Conservation (phyloP, 2,797 vertebrate genomes). For the Enteromius thamalakanensis region DNA sequence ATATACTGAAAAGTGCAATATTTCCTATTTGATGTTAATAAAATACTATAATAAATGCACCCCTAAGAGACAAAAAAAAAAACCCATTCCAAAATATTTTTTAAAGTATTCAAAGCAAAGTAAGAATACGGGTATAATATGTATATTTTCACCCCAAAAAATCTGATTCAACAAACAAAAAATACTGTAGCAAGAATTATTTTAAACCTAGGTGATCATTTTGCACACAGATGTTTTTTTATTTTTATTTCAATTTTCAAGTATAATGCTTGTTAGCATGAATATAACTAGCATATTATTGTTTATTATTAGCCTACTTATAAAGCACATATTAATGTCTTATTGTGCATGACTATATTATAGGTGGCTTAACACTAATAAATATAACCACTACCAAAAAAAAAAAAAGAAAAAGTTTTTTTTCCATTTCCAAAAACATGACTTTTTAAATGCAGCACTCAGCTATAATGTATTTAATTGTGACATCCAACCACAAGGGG, state of each 20-base stretch:
- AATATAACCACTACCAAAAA: neutral
- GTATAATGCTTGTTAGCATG: neutral
- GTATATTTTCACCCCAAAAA: neutral
- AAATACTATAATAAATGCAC: neutral
- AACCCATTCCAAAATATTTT: neutral
- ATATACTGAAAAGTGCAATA: too few relatives aligned
- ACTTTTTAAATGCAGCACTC: neutral
- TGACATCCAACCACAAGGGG: conserved; percentile 61
- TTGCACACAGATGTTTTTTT: too few relatives aligned
- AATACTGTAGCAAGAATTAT: too few relatives aligned
- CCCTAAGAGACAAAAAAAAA: neutral
- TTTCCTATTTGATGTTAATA: too few relatives aligned
- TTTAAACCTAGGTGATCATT: neutral
- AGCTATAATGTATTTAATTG: neutral
- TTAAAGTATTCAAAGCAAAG: neutral
- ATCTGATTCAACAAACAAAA: too few relatives aligned
- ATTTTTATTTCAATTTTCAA: neutral
- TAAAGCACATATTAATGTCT: neutral
- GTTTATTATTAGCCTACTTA: neutral
- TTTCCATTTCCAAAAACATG: neutral
- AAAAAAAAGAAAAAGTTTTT: too few relatives aligned
- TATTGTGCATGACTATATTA: neutral
- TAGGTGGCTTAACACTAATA: neutral
- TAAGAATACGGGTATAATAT: neutral
- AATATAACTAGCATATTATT: neutral